A percentile compares a stretch with the other conserved stretches of the same genome.
Conservation (phyloP, 2,888 invertebrate genomes). For the Lasioglossum vierecki region DNA sequence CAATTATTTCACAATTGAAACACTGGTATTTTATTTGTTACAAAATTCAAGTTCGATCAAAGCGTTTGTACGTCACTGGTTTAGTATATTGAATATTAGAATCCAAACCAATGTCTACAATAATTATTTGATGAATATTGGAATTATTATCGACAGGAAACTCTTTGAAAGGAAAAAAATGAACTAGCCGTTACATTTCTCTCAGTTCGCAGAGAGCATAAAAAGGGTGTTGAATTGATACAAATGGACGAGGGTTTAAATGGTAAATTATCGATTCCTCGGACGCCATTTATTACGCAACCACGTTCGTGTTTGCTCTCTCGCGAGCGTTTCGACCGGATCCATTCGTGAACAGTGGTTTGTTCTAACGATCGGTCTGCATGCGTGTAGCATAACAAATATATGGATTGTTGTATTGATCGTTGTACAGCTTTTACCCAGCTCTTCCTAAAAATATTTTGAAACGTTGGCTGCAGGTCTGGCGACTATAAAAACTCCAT, state of each 20-base stretch:
- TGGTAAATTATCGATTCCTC: slow-evolving; percentile 6
- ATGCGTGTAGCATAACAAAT: not conserved
- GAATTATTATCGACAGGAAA: not conserved
- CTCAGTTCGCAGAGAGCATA: not conserved
- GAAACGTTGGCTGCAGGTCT: not conserved
- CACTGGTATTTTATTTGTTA: too few relatives aligned
- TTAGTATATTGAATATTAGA: too few relatives aligned
- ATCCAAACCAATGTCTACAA: too few relatives aligned
- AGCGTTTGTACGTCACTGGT: too few relatives aligned
- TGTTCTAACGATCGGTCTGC: not conserved
- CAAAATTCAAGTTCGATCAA: too few relatives aligned
- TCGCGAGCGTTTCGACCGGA: not conserved
- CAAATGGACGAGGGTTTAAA: not conserved
- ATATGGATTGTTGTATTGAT: not conserved
- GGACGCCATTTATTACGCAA: not conserved
- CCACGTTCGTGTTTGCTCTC: not conserved
- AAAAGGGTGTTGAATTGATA: not conserved
- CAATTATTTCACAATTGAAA: too few relatives aligned
- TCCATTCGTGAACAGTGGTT: not conserved
- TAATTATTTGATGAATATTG: too few relatives aligned
- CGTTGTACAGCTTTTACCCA: not conserved
- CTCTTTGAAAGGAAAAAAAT: not conserved
- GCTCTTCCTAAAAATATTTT: not conserved
- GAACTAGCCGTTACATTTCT: not conserved
- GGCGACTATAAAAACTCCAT: not conserved